Base-by-base conservation (phyloP, 1,140 invertebrate genomes). In the Drosophila nannoptera region DNA sequence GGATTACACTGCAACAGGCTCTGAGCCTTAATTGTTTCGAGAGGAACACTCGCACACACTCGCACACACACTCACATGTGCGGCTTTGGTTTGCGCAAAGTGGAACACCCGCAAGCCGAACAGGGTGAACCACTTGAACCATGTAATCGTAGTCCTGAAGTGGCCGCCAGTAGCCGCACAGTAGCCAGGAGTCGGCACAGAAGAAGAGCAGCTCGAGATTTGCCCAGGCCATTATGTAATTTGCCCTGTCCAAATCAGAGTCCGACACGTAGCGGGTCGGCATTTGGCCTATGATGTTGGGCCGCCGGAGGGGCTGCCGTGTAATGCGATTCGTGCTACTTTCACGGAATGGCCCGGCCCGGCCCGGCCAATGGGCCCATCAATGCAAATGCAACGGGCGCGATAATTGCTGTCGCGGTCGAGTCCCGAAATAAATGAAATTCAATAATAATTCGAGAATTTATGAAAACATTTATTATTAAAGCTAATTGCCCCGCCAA, bases 401-500 rank as follows among this genome's bases (percentile, higher is more conserved):
- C 60, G 61, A 71, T 50, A 52, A 63, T 22, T 61, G 40, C 62
- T 69, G 66, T 69, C 43, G 54, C 42, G 14, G 16, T 58, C 55
- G 46, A 38, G 38, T 55, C 36, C 40, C 60, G 14, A 48, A 11
- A 48, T 40, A 36, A 60, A 49, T 4, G 7, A 36, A 60, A 49
- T 12, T 45, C 31, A 11, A 31, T 16, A 2, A 58, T 42, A 56
- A 54, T 70, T 66, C 33, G 16, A 71, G 70, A 84, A 84, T 83
- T 86, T 83, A 83, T 83, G 80, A 77, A 74, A 80, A 66, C 76
- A 69, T 63, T 74, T 80, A 68, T 80, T 86, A 83, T 84, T 80
- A 83, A 84, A 83, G 80, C 69, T 83, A 83, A 83, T 86, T 73
- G 81, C 55, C 52, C 80, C 80, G 80, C 80, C 80, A 76, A 78